A percentile compares a stretch with the other conserved stretches of the same genome.
Conservation (phyloP, 2,113 vertebrate genomes). For the Neogale vison region DNA sequence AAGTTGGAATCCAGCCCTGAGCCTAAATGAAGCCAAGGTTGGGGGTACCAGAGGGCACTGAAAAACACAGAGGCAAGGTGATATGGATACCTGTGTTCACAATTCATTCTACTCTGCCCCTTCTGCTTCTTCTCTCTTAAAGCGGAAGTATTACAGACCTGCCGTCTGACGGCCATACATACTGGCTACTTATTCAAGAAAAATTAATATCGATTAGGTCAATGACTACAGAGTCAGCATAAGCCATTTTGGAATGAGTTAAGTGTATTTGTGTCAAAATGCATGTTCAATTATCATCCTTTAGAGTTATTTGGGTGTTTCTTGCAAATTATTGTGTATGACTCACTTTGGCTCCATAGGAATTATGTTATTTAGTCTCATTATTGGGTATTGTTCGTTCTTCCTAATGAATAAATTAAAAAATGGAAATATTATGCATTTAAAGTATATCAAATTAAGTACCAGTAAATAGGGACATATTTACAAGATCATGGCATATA, state of each 20-base stretch:
- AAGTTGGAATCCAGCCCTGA: background rate
- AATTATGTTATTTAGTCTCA: slow-evolving; percentile 51
- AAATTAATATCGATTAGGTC: background rate
- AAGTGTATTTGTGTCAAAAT: slow-evolving; percentile 44
- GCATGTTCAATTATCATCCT: slow-evolving; percentile 11
- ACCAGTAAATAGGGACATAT: background rate
- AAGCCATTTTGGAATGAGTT: slow-evolving; percentile 46
- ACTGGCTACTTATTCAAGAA: background rate
- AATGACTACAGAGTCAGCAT: background rate
- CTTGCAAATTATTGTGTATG: slow-evolving; percentile 45
- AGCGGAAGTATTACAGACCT: background rate
- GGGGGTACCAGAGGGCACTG: background rate
- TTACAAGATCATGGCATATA: background rate
- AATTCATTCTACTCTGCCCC: background rate
- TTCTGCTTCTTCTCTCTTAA: background rate
- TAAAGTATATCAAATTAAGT: slow-evolving; percentile 53
- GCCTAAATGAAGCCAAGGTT: background rate
- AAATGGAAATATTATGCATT: slow-evolving; percentile 50
- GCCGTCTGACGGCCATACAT: background rate
- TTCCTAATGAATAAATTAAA: slow-evolving; percentile 58
- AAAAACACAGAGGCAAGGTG: background rate
- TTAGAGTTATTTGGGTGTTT: slow-evolving; percentile 42
- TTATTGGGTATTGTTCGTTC: slow-evolving; percentile 52
- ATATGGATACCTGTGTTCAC: background rate
- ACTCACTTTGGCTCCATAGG: slow-evolving; percentile 38